Conservation (phyloP, 2,113 vertebrate species). For the Miniopterus natalensis region DNA sequence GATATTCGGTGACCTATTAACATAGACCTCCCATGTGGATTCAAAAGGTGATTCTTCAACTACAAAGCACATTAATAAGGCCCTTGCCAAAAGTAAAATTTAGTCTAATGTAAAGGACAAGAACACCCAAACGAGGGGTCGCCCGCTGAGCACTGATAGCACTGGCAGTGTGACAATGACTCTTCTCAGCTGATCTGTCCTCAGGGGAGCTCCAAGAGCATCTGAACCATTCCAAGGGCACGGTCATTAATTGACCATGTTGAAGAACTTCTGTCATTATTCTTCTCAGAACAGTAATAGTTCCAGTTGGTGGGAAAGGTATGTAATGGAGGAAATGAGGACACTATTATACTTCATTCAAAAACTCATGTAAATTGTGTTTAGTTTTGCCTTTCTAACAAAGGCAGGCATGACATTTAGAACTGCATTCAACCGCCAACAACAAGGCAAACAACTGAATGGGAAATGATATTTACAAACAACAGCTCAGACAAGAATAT, state of each 20-base stretch:
- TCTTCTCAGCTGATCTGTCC: conserved; percentile 78
- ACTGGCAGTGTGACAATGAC: conserved; percentile 57
- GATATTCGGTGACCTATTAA: conserved; percentile 74
- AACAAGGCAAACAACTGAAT: too few relatives aligned
- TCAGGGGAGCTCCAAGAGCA: conserved; percentile 79
- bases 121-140: conserved; percentile 46
- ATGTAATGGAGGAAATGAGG: neutral
- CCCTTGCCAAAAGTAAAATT: conserved; percentile 12
- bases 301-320: conserved; percentile 71
- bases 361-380: neutral
- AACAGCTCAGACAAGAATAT: too few relatives aligned
- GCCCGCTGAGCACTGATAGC: conserved; percentile 53
- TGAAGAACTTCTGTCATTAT: conserved; percentile 81
- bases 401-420: neutral
- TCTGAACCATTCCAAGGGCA: conserved; percentile 76
- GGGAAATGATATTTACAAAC: too few relatives aligned
- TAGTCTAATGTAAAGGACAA: neutral
- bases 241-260: conserved; percentile 81
- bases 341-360: neutral
- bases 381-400: neutral
- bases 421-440: neutral
- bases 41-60: conserved; percentile 77
- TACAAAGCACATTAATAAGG: conserved; percentile 17
- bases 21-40: conserved; percentile 76
- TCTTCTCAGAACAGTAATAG: conserved; percentile 73